Evolutionary conservation across 2,888 invertebrate species (phyloP).

Genomic region (Drosophila mercatorum): DNA sequence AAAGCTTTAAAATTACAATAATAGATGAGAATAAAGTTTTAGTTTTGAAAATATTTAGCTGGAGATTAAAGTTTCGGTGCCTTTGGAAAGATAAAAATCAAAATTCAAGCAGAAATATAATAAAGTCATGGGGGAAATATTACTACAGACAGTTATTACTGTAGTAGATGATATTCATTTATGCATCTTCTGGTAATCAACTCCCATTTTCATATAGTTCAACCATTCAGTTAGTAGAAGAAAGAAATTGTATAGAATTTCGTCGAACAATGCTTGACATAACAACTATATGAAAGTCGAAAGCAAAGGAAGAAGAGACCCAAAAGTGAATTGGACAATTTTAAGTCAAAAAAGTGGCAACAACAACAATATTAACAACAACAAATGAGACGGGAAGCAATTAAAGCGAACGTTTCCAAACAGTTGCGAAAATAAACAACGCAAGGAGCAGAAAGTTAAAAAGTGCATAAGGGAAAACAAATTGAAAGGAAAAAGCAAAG

Average conservation of each 20-base stretch:
- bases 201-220: conserved; percentile 9
- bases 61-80: too few relatives aligned
- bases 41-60: too few relatives aligned
- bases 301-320: conserved; percentile 5
- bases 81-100: too few relatives aligned
- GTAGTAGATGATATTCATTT: too few relatives aligned
- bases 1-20: too few relatives aligned
- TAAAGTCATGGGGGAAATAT: background rate
- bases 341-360: conserved; percentile 43
- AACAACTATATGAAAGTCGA: conserved; percentile 6
- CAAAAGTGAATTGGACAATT: conserved; percentile 18
- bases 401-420: conserved; percentile 32
- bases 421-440: conserved; percentile 30
- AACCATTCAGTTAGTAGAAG: background rate
- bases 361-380: background rate
- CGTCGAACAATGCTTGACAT: background rate
- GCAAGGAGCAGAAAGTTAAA: conserved; percentile 26
- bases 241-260: background rate
- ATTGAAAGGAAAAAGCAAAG: conserved; percentile 6
- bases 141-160: background rate
- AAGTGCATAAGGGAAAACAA: conserved; percentile 45
- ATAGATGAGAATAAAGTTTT: too few relatives aligned
- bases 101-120: background rate
- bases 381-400: conserved; percentile 27
- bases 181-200: background rate